phyloP scores from a whole-genome alignment of 2,888 invertebrate species.

The Leptinotarsa tumamoca region DNA sequence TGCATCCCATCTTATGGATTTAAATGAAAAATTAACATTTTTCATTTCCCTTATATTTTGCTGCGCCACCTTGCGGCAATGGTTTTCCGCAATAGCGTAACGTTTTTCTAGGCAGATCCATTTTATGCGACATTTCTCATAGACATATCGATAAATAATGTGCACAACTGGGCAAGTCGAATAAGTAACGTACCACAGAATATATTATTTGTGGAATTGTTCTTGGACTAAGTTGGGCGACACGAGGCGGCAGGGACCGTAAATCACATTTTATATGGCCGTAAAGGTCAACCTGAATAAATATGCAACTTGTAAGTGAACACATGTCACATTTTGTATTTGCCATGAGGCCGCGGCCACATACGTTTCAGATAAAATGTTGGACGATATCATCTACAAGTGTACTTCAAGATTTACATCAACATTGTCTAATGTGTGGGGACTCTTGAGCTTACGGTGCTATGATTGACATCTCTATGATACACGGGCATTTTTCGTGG shows the following conservation, averaged over 20 bases:
- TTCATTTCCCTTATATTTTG: too few relatives aligned
- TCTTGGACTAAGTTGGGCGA: slow-evolving; percentile 2
- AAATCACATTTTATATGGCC: slow-evolving; percentile 47
- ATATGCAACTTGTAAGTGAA: slow-evolving; percentile 42
- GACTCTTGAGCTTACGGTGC: neutral
- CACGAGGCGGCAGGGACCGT: slow-evolving; percentile 38
- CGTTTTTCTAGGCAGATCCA: too few relatives aligned
- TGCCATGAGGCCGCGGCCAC: slow-evolving; percentile 31
- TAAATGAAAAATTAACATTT: too few relatives aligned
- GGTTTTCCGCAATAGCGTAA: too few relatives aligned
- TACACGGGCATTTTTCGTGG: neutral
- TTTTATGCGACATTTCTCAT: too few relatives aligned
- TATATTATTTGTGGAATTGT: slow-evolving; percentile 11
- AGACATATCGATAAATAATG: neutral
- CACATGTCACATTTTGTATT: slow-evolving; percentile 41
- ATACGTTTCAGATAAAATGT: slow-evolving; percentile 23
- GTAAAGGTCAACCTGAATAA: slow-evolving; percentile 44
- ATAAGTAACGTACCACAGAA: neutral
- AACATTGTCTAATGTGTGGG: slow-evolving; percentile 21
- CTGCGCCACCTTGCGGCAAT: too few relatives aligned
- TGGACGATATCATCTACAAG: slow-evolving; percentile 36
- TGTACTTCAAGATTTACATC: slow-evolving; percentile 36
- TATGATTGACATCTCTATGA: neutral
- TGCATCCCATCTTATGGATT: too few relatives aligned
- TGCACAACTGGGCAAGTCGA: neutral